Base-by-base conservation (phyloP, 2,797 vertebrate species). In the Garrulus glandarius region DNA sequence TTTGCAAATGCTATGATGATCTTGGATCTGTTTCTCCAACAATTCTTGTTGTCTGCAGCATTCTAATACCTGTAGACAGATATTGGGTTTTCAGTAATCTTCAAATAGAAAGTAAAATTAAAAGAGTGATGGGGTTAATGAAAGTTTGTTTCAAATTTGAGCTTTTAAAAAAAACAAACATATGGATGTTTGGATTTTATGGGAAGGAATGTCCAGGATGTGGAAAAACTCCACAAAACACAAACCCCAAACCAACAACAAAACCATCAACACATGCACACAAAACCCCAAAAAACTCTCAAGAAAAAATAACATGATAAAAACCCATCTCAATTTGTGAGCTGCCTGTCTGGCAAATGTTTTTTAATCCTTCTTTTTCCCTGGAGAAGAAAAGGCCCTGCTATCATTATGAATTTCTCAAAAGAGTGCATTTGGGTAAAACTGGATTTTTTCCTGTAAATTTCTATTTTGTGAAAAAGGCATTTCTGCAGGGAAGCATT, bases 221-320 rank as follows among this genome's bases (percentile, higher is more conserved):
- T 1, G 1, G 18, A 23, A 46, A 79, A 60, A 6, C 0, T 6
- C 3, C 26, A 37, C 6, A 43, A 44, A 8, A 7, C 11, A 23
- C 9, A 30, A 59, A 57, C 29, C 1, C 3, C 24, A 30, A 34
- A 57, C 3, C 1, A 13, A 8, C 34, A 47, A 39, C 9, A 49
- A 57, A 15, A 5, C 5, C 20, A 30, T 8, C 13, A 34, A 53
- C 7, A 8, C 19, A 24, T 2, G 3, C 11, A 49, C 8, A 26
- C 5, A 9, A 12, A 5, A 0, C 5, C 15, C 11, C 2, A 3
- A 17, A 69, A 44, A 56, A 6, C 3, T 5, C 7, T 10, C 19
- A 26, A 37, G 22, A 12, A 52, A 61, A 52, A 8, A 37, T 36
- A 52, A 26, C 0, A 0, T 32, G 14, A 6, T 22, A 23, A 52